Base-by-base conservation (phyloP, 2,113 vertebrate species). In the Marmota flaviventris region DNA sequence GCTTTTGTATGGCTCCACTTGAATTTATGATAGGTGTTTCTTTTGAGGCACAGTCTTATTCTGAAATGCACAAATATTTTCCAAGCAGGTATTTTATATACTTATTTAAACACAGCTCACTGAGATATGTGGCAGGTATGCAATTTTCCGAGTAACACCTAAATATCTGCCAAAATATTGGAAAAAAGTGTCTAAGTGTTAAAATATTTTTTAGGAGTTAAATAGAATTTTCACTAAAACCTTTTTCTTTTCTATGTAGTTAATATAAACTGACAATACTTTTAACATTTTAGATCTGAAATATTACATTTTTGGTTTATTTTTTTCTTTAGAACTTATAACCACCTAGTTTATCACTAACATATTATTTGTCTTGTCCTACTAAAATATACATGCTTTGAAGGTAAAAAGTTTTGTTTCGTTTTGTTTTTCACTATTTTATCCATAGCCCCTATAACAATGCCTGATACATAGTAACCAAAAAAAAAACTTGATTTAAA, bases 101-200 rank as follows among this genome's bases (percentile, higher is more conserved):
- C 97, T 98, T 96, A 97, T 95, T 97, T 98, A 98, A 98, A 98
- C 94, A 93, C 65, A 96, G 83, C 95, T 98, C 88, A 90, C 32
- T 97, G 94, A 84, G 75, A 97, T 96, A 92, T 94, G 29, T 51
- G 6, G 6, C 61, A 91, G 61, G 37, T 73, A n/a, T 94, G 42
- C 65, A 8, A 32, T 81, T 94, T 96, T 94, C 69, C 53, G 75
- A 86, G 48, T 56, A 87, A 92, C 24, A 91, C 13, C 37, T 87
- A 89, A 93, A 96, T 88, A 82, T 73, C 69, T 97, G 73, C 72
- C 22, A 73, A 63, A 24, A n/a, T 81, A 45, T 48, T 94, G 84
- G 85, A 75, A 10, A 81, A 93, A 91, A 92, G 20, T 79, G 82
- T 91, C 39, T 70, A 37, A 85, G n/a, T 89, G 29, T 18, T 91